These are phyloP conservation scores for Psilopsiagon aymara DNA, from an alignment of 2,113 vertebrate species.

Conservation along the genomic window DNA sequence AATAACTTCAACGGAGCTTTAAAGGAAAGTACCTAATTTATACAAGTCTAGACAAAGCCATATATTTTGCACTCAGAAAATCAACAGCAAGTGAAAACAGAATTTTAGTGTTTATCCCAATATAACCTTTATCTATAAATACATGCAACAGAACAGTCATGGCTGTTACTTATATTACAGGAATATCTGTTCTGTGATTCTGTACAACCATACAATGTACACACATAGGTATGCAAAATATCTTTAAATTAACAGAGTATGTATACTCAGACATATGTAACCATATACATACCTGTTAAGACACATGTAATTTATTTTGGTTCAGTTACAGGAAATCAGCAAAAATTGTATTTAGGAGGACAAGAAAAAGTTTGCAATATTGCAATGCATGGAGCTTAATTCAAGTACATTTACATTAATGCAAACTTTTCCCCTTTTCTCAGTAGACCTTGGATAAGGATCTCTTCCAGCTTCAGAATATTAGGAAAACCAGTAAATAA, in stretches of 20 bases:
- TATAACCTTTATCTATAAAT: neutral
- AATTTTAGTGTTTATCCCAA: neutral
- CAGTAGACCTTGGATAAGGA: neutral
- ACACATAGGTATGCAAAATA: neutral
- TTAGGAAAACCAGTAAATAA: neutral
- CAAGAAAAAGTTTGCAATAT: neutral
- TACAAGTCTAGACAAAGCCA: neutral
- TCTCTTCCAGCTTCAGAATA: neutral
- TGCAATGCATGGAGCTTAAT: neutral
- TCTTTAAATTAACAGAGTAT: neutral
- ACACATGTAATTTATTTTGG: neutral
- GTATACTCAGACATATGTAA: neutral
- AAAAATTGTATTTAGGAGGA: neutral
- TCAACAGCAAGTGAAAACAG: neutral
- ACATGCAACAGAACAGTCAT: neutral
- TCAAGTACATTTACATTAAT: neutral
- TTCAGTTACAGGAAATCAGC: neutral
- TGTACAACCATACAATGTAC: neutral
- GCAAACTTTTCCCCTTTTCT: neutral
- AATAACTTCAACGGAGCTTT: neutral
- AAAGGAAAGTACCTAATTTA: neutral
- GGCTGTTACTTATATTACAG: neutral
- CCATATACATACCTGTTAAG: neutral
- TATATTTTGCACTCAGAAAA: neutral
- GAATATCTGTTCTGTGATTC: neutral